These are phyloP conservation scores for Sitodiplosis mosellana DNA, from an alignment of 1,140 invertebrate genomes.

Conservation along the genomic window DNA sequence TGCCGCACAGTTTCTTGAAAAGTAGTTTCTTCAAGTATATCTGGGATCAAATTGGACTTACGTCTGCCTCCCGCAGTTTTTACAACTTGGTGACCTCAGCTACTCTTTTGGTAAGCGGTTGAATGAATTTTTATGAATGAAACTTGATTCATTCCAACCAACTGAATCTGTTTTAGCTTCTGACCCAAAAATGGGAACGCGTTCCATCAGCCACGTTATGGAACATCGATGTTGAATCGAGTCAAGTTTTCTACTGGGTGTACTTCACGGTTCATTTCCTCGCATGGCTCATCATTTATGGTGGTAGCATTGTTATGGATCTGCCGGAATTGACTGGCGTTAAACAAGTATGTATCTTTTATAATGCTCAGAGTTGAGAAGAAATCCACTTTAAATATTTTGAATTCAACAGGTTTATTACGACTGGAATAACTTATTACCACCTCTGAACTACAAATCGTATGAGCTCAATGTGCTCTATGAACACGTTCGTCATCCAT, in stretches of 20 bases:
- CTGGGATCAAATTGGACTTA: slow-evolving; percentile 21
- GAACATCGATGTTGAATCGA: slow-evolving; percentile 26
- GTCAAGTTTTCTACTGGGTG: slow-evolving; percentile 24
- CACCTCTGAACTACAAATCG: slow-evolving; percentile 16
- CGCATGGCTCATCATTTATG: slow-evolving; percentile 40
- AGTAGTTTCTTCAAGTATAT: slow-evolving; percentile 24
- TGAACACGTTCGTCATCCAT: slow-evolving; percentile 20
- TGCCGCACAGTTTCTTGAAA: slow-evolving; percentile 32
- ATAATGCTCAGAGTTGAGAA: neutral
- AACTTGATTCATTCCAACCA: neutral
- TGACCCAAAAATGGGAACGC: slow-evolving; percentile 26
- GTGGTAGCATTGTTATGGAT: slow-evolving; percentile 40
- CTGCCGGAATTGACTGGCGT: slow-evolving; percentile 36
- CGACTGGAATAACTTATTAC: slow-evolving; percentile 11
- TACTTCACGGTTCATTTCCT: slow-evolving; percentile 29
- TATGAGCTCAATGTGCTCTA: slow-evolving; percentile 15
- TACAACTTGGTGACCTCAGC: slow-evolving; percentile 28
- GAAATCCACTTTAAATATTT: neutral
- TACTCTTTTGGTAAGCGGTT: slow-evolving; percentile 19
- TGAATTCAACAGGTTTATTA: slow-evolving; percentile 13
- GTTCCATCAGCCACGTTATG: slow-evolving; percentile 26
- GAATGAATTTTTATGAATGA: neutral
- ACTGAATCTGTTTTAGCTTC: slow-evolving; percentile 13
- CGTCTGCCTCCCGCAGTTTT: slow-evolving; percentile 28
- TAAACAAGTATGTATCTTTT: slow-evolving; percentile 28